Conservation (phyloP, 1,140 invertebrate species). For the Drosophila kepulauana region DNA sequence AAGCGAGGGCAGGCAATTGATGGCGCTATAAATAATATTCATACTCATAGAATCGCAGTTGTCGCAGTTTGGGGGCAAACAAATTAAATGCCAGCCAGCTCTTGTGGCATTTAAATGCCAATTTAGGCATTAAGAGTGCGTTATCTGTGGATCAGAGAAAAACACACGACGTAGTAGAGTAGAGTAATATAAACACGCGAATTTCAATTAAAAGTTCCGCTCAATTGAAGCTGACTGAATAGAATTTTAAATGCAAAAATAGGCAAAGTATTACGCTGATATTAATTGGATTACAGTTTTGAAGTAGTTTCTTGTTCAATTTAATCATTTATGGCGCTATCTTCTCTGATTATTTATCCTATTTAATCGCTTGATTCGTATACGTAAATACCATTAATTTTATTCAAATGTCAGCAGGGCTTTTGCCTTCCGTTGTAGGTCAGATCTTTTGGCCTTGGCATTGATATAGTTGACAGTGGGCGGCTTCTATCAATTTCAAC, state of each 20-base stretch:
- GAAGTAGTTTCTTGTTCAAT: no score
- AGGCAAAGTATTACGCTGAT: not conserved
- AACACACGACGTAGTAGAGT: conserved; percentile 18
- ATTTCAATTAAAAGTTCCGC: conserved; percentile 77
- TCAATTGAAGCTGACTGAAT: conserved; percentile 31
- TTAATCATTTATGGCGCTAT: not conserved
- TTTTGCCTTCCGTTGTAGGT: conserved; percentile 11
- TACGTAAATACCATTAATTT: conserved; percentile 25
- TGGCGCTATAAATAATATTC: conserved; percentile 49
- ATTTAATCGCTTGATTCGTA: not conserved
- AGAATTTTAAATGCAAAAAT: not conserved
- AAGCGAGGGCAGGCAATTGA: conserved; percentile 40
- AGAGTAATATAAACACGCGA: conserved; percentile 5
- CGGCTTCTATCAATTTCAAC: conserved; percentile 40
- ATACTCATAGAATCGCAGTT: conserved; percentile 18
- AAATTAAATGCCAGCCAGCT: conserved; percentile 48
- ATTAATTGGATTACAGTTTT: not conserved
- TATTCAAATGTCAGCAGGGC: not conserved
- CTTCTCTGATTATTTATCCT: no score
- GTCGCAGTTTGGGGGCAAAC: conserved; percentile 15
- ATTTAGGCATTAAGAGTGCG: conserved; percentile 47
- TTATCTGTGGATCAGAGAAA: conserved; percentile 53
- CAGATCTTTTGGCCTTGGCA: conserved; percentile 43
- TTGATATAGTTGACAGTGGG: conserved; percentile 30
- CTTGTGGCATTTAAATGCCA: conserved; percentile 43